phyloP scores from a whole-genome alignment of 1,140 invertebrate genomes.

The Drusus annulatus region DNA sequence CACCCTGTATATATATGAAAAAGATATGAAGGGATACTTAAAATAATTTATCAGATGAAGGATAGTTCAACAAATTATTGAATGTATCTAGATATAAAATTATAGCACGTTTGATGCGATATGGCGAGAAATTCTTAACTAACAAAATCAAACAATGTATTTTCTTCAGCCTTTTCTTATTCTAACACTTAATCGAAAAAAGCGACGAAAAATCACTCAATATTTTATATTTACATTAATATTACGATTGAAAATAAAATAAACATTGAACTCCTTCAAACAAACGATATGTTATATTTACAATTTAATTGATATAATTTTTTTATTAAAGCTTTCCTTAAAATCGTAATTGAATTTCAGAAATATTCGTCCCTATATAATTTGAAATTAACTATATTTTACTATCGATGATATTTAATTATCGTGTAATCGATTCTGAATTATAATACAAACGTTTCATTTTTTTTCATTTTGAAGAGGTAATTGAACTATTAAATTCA shows the following conservation, averaged over 20 bases:
- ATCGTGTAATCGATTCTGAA: background rate
- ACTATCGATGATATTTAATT: background rate
- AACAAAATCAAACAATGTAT: background rate
- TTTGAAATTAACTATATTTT: constrained; percentile 3
- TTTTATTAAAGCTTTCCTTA: constrained; percentile 36
- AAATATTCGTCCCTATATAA: background rate
- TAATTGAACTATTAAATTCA: no score
- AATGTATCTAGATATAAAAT: no score
- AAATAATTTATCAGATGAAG: no score
- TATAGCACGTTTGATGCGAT: background rate
- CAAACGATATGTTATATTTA: constrained; percentile 11
- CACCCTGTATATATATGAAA: no score
- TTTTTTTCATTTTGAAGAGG: no score
- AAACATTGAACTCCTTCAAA: background rate
- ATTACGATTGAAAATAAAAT: background rate
- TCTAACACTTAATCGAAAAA: constrained; percentile 6
- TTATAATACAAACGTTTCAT: background rate
- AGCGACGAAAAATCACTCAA: constrained; percentile 24
- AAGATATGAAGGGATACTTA: no score
- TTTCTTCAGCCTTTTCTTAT: constrained; percentile 8
- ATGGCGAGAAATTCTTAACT: background rate
- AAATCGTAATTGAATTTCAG: background rate
- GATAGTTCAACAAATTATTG: no score
- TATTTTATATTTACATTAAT: constrained; percentile 14
- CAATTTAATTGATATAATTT: constrained; percentile 18